Conservation (phyloP, 2,888 invertebrate genomes). For the Nasonovia ribisnigri region DNA sequence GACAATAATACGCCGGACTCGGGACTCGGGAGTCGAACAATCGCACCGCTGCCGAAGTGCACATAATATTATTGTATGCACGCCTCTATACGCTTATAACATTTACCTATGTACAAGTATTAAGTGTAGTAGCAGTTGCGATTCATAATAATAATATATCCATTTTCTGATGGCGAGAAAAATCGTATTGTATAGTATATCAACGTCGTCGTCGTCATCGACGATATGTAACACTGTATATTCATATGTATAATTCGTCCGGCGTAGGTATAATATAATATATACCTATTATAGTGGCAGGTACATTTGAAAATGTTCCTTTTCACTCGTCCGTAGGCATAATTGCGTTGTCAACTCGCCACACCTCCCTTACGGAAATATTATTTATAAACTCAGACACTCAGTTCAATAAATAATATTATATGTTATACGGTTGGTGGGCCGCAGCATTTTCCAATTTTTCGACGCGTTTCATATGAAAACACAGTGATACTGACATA, state of each 20-base stretch:
- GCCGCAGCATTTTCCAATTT: not conserved
- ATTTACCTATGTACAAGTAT: not conserved
- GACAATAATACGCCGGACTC: constrained; percentile 54
- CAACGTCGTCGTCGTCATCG: constrained; percentile 21
- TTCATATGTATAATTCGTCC: not conserved
- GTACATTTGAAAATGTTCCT: not conserved
- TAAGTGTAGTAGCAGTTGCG: not conserved
- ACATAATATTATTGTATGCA: not conserved
- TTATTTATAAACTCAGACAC: not conserved
- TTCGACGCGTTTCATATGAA: not conserved
- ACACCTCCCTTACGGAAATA: not conserved
- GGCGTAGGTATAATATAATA: not conserved
- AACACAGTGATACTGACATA: not conserved
- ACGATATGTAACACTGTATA: not conserved
- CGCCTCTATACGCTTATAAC: not conserved
- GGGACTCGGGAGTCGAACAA: constrained; percentile 33
- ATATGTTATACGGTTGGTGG: not conserved
- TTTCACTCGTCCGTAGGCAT: not conserved
- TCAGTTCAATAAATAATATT: not conserved
- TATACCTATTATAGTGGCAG: not conserved
- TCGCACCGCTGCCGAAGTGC: not conserved
- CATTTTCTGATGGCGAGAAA: constrained; percentile 55
- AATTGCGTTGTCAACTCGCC: not conserved
- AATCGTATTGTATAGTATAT: not conserved
- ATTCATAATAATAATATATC: not conserved